These are phyloP conservation scores for Drosophila limbata DNA, from an alignment of 2,888 invertebrate genomes.

Conservation along the genomic window DNA sequence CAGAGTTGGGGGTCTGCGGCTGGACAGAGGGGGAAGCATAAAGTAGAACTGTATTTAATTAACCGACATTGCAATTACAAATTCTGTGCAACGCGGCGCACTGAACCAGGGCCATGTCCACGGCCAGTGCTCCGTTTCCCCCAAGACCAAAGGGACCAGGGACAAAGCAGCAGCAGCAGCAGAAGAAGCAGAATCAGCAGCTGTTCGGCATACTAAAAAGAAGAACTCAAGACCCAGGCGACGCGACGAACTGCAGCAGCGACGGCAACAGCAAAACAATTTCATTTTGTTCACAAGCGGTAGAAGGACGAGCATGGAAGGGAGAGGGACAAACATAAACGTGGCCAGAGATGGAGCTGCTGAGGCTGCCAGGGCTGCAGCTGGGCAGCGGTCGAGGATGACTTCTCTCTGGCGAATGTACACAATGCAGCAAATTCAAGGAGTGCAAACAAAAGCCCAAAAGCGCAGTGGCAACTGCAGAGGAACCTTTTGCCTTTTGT, in stretches of 20 bases:
- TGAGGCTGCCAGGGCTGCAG: slow-evolving; percentile 3
- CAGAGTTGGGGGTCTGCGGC: background rate
- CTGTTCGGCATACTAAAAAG: slow-evolving; percentile 74
- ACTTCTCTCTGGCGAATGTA: slow-evolving; percentile 36
- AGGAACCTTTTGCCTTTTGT: slow-evolving; percentile 64
- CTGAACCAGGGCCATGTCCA: slow-evolving; percentile 50
- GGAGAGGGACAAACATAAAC: slow-evolving; percentile 33
- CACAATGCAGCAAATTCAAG: slow-evolving; percentile 74
- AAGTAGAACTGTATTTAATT: slow-evolving; percentile 83
- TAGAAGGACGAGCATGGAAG: slow-evolving; percentile 33
- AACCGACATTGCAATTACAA: slow-evolving; percentile 84
- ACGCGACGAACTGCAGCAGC: slow-evolving; percentile 31
- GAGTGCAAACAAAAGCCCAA: slow-evolving; percentile 72
- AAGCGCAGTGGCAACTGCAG: slow-evolving; percentile 39
- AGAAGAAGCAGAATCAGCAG: slow-evolving; percentile 58
- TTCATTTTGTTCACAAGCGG: slow-evolving; percentile 67
- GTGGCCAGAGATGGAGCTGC: slow-evolving; percentile 26
- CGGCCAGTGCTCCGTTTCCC: slow-evolving; percentile 18
- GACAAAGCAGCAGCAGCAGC: slow-evolving; percentile 36
- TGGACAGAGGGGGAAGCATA: slow-evolving; percentile 37
- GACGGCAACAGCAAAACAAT: slow-evolving; percentile 72
- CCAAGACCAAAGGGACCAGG: background rate
- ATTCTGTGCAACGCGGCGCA: slow-evolving; percentile 78
- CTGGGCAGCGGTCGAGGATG: slow-evolving; percentile 36
- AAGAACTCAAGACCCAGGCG: slow-evolving; percentile 66